Evolutionary conservation across 2,113 vertebrate species (phyloP).

Genomic region (Phrynocephalus versicolor): DNA sequence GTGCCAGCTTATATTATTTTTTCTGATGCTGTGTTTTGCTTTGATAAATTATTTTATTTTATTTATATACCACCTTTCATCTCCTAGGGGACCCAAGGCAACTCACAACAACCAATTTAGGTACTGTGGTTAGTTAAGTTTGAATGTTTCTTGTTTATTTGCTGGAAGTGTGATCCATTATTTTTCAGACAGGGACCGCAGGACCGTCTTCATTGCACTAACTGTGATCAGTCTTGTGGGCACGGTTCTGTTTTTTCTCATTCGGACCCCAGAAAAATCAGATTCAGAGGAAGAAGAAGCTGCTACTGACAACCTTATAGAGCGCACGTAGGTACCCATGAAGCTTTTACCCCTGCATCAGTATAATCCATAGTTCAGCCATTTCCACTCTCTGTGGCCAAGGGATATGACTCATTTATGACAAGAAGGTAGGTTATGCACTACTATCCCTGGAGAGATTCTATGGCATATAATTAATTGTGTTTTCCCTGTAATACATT

Average conservation of each 20-base stretch:
- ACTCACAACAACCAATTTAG: not conserved
- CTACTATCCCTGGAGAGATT: too few species aligned
- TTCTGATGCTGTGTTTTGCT: not conserved
- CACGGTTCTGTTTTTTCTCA: constrained; percentile 95
- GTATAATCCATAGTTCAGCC: not conserved
- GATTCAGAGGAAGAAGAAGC: constrained; percentile 70
- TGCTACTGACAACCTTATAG: constrained; percentile 67
- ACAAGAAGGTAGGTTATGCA: too few species aligned
- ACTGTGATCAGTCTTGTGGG: constrained; percentile 96
- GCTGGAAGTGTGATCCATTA: constrained; percentile 23
- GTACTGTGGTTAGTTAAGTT: not conserved
- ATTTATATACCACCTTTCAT: too few species aligned
- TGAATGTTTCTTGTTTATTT: not conserved
- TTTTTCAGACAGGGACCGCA: constrained; percentile 87
- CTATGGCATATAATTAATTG: not conserved
- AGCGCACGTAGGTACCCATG: constrained; percentile 66
- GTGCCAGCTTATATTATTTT: not conserved
- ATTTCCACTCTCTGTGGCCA: not conserved
- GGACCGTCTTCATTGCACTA: constrained; percentile 93
- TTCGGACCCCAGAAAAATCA: constrained; percentile 82
- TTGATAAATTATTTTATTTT: not conserved
- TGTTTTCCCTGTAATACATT: constrained; percentile 1
- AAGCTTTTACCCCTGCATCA: accelerated
- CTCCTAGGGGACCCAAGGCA: too few species aligned
- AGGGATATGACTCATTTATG: not conserved